A percentile compares a stretch with the other conserved stretches of the same genome.
These are phyloP conservation scores for Corythaixoides concolor DNA, from an alignment of 2,113 vertebrate species.

Conservation along the genomic window DNA sequence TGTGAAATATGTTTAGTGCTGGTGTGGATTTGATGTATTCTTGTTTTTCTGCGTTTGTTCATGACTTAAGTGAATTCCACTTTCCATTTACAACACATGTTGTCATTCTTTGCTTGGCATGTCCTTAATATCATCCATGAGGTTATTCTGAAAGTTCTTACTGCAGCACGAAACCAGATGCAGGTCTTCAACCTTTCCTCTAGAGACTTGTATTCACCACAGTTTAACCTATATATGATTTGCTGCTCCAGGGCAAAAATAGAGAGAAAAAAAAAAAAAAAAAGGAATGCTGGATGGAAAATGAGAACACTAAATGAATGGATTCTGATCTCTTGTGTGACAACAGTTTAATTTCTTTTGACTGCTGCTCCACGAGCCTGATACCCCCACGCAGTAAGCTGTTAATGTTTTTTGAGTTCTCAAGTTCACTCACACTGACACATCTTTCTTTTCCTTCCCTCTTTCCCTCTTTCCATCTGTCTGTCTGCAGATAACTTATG, in stretches of 20 bases:
- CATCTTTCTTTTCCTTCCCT: not conserved
- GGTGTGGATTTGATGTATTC: not conserved
- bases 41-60: not conserved
- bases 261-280: not conserved
- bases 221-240: not conserved
- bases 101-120: not conserved
- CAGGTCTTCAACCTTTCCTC: not conserved
- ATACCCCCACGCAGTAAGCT: not conserved
- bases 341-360: slow-evolving; percentile 16
- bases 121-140: not conserved
- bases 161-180: not conserved
- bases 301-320: not conserved
- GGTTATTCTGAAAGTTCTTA: not conserved
- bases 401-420: not conserved
- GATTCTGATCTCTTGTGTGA: not conserved
- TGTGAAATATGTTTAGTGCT: not conserved
- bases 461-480: not conserved
- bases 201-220: not conserved
- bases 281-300: not conserved
- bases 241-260: not conserved
- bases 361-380: not conserved
- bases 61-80: not conserved
- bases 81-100: not conserved
- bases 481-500: not conserved
- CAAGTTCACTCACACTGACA: not conserved